Evolutionary conservation across 2,888 invertebrate genomes (phyloP), one percentile per base, ranked within the genome.

Genomic region (Stictocephala bisonia): DNA sequence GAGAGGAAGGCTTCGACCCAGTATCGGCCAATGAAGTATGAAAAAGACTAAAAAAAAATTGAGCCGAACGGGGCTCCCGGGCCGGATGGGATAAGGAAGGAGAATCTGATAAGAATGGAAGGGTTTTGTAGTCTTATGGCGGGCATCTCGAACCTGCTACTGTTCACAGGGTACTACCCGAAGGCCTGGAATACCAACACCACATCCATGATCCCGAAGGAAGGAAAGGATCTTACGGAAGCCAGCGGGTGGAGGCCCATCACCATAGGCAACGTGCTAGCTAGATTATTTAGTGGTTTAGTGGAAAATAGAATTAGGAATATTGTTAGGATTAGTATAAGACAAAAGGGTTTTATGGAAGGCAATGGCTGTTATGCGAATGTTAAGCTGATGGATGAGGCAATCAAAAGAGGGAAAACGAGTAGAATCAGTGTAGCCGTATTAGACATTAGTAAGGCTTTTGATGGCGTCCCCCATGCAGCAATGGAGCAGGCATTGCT

Each of bases 171-270:
- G 7, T 6, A 11, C 2, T 56, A 24, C 56, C 56, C 56, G 7
- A 26, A 3, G 6, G 2, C 1, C 7, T 56, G 56, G 56, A 56
- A 20, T 18, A 27, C 7, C 9, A 56, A 56, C 22, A 4, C 56
- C 3, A 56, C 26, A 13, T 64, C 71, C n/a, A 20, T 71, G 15
- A 66, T 56, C 56, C 56, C 26, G 6, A 56, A 56, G 26, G 56
- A 56, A 26, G 56, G 56, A 9, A 56, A 22, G 27, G 56, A 56
- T 22, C 3, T 26, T 11, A 7, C 26, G 1, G 15, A 7, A 11
- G 56, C 26, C 6, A 48, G 48, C 13, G 35, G 51, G 1, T 71
- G 71, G 71, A 50, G 71, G 9, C 71, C 64, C 9, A 71, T 71
- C 1, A 71, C 71, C 0, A 44, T 71, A 2, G 53, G 64, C 26